Conservation (phyloP, 1,140 invertebrate genomes). For the Megalonaias nervosa region DNA sequence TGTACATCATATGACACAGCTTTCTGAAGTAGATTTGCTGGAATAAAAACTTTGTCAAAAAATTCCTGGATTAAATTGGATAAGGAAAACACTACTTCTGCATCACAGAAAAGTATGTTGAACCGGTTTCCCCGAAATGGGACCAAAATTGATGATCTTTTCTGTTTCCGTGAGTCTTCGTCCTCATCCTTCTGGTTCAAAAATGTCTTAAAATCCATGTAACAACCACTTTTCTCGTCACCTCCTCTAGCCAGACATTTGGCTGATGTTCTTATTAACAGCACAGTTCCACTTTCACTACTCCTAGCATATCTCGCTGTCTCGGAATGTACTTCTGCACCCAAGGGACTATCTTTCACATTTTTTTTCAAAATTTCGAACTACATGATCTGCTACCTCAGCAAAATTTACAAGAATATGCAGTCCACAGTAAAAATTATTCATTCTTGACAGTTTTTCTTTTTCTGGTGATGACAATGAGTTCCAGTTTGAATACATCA, state of each 20-base stretch:
- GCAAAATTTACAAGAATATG: slow-evolving; percentile 35
- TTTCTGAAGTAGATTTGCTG: slow-evolving; percentile 23
- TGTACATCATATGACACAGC: slow-evolving; percentile 27
- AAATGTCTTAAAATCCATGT: slow-evolving; percentile 29
- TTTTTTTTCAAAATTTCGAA: slow-evolving; percentile 20
- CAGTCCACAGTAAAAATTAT: slow-evolving; percentile 32
- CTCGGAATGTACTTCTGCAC: slow-evolving; percentile 22
- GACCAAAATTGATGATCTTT: slow-evolving; percentile 8
- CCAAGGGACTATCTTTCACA: slow-evolving; percentile 16
- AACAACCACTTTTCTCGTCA: too few relatives aligned
- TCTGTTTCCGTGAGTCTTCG: neutral
- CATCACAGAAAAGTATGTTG: slow-evolving; percentile 41
- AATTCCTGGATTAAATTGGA: slow-evolving; percentile 23
- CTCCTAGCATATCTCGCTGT: slow-evolving; percentile 12
- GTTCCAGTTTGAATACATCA: too few relatives aligned
- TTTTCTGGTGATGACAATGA: too few relatives aligned
- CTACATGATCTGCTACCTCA: slow-evolving; percentile 18
- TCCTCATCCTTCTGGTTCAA: slow-evolving; percentile 21
- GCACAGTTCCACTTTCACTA: slow-evolving; percentile 16
- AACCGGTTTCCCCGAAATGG: slow-evolving; percentile 38
- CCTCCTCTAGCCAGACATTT: too few relatives aligned
- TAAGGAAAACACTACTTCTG: slow-evolving; percentile 26
- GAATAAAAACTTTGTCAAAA: slow-evolving; percentile 23
- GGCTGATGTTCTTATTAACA: too few relatives aligned
- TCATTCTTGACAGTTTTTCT: slow-evolving; percentile 19